These are phyloP conservation scores for Hippocampus comes DNA, from an alignment of 2,113 vertebrate species.

Conservation along the genomic window DNA sequence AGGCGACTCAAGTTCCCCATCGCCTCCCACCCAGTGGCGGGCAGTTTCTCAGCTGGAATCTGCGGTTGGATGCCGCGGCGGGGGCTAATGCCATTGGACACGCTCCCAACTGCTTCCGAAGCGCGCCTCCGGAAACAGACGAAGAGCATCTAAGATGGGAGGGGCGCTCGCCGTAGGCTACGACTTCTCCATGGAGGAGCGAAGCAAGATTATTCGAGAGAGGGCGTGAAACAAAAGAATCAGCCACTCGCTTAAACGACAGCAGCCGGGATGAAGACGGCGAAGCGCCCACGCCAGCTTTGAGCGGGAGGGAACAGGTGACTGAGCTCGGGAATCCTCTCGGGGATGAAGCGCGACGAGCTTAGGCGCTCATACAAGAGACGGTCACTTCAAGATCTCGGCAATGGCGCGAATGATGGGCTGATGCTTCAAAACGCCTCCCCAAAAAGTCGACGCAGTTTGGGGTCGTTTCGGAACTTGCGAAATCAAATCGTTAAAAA, in stretches of 20 bases:
- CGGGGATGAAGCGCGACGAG: constrained; percentile 11
- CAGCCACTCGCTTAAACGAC: constrained; percentile 44
- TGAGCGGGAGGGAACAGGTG: constrained; percentile 51
- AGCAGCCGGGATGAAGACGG: constrained; percentile 38
- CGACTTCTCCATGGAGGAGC: constrained; percentile 47
- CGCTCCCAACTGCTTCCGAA: constrained; percentile 60
- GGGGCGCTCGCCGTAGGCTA: constrained; percentile 39
- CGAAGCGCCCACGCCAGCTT: constrained; percentile 49
- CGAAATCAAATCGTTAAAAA: neutral
- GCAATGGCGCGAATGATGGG: neutral
- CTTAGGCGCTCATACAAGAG: neutral
- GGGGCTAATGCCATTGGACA: constrained; percentile 71
- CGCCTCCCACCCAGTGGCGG: constrained; percentile 50
- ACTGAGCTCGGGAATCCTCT: constrained; percentile 30
- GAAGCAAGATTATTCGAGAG: constrained; percentile 56
- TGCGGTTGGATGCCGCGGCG: constrained; percentile 52
- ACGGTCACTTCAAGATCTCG: neutral
- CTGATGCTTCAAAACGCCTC: neutral
- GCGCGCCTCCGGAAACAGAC: constrained; percentile 63
- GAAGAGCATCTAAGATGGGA: constrained; percentile 51
- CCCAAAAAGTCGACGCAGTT: neutral
- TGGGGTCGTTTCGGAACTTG: neutral
- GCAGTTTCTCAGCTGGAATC: constrained; percentile 56
- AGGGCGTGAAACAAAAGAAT: constrained; percentile 25
- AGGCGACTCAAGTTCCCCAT: constrained; percentile 38